Conservation (phyloP, 30 jellyfish, hydroid and myxozoan species). For the Mastigias papua region DNA sequence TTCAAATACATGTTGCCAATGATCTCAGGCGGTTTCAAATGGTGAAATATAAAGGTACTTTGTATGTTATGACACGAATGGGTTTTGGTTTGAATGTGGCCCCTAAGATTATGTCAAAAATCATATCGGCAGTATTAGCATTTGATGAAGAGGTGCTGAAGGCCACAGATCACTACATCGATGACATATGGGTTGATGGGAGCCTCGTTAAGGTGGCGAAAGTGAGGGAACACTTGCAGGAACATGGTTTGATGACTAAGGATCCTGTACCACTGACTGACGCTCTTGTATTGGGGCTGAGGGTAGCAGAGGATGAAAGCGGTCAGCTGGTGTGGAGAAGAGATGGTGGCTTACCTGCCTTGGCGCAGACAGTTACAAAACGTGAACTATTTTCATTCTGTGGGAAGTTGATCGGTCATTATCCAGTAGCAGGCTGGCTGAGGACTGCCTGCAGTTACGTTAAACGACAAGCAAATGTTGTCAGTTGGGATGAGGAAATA, state of each 20-base stretch:
- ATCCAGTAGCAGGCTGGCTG: conserved; percentile 66
- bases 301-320: neutral
- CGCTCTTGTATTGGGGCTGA: conserved; percentile 50
- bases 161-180: conserved; percentile 28
- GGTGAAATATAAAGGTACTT: conserved; percentile 15
- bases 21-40: conserved; percentile 11
- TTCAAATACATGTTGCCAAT: conserved; percentile 26
- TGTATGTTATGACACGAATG: conserved; percentile 61
- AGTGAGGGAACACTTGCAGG: conserved; percentile 17
- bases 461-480: conserved; percentile 7
- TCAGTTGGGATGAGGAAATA: conserved; percentile 15
- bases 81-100: conserved; percentile 47
- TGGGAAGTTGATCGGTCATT: conserved; percentile 49
- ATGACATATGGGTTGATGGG: conserved; percentile 15
- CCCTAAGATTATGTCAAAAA: conserved; percentile 12
- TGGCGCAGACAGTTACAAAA: neutral
- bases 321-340: conserved; percentile 29
- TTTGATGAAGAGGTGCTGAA: neutral
- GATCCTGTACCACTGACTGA: conserved; percentile 60
- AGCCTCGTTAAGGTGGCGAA: conserved; percentile 6
- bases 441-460: conserved; percentile 42
- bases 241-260: conserved; percentile 35
- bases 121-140: neutral
- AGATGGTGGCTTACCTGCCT: conserved; percentile 40
- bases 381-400: conserved; percentile 17